These are phyloP conservation scores for Baccha elongata DNA, from an alignment of 2,888 invertebrate species.

Conservation along the genomic window DNA sequence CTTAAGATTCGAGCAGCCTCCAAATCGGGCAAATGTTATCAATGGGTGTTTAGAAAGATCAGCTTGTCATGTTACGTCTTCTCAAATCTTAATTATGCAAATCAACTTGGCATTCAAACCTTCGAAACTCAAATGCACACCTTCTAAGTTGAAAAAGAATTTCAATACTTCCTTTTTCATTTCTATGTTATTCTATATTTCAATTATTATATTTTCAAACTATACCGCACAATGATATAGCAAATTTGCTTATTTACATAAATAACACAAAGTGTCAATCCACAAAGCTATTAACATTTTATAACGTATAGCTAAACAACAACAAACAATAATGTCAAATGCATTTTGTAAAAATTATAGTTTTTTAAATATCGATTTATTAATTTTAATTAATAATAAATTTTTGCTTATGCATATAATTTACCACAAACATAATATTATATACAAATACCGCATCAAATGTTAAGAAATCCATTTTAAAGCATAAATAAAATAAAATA, in stretches of 20 bases:
- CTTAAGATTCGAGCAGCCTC: too few species aligned
- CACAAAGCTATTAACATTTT: conserved; percentile 48
- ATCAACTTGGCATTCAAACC: too few species aligned
- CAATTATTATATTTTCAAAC: too few species aligned
- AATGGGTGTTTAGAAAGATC: too few species aligned
- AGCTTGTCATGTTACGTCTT: too few species aligned
- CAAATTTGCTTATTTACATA: conserved; percentile 31
- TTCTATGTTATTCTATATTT: too few species aligned
- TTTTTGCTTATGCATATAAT: conserved; percentile 1
- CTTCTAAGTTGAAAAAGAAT: too few species aligned
- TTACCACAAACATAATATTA: conserved; percentile 17
- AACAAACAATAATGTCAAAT: conserved; percentile 5
- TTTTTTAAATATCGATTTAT: conserved; percentile 11
- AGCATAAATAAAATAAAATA: conserved; percentile 59
- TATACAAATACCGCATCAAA: conserved; percentile 52
- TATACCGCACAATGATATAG: conserved; percentile 42
- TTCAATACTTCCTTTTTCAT: too few species aligned
- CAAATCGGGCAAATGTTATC: too few species aligned
- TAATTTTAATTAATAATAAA: not conserved
- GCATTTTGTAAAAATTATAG: not conserved
- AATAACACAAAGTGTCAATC: conserved; percentile 55
- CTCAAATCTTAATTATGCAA: too few species aligned
- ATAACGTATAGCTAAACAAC: not conserved
- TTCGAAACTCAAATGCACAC: too few species aligned
- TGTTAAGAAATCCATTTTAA: conserved; percentile 65